A percentile compares a stretch with the other conserved stretches of the same genome.
Conservation (phyloP, 1,140 invertebrate species). For the Trichonephila inaurata region DNA sequence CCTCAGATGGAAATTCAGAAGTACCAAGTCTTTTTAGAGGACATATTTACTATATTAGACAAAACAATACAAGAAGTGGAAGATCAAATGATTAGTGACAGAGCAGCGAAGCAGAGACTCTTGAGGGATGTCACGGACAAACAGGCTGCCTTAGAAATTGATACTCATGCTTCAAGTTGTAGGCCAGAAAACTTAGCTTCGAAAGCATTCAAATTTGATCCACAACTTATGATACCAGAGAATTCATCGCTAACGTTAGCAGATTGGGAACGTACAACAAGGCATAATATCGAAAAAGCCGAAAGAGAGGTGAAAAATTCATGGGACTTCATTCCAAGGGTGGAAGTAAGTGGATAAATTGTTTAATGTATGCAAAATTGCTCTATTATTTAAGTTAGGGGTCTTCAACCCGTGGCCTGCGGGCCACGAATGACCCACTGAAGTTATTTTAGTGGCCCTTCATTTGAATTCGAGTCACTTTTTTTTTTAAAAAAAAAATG, state of each 20-base stretch:
- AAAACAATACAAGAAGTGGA: slow-evolving; percentile 54
- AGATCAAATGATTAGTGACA: slow-evolving; percentile 65
- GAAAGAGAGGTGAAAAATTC: slow-evolving; percentile 60
- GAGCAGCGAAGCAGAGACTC: slow-evolving; percentile 65
- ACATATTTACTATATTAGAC: slow-evolving; percentile 6
- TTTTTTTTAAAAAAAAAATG: too few species aligned
- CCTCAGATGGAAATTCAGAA: slow-evolving; percentile 61
- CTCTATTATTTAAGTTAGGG: too few species aligned
- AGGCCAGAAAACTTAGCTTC: slow-evolving; percentile 33
- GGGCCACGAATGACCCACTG: too few species aligned
- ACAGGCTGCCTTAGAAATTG: slow-evolving; percentile 62
- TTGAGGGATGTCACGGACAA: slow-evolving; percentile 70
- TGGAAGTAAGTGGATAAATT: slow-evolving; percentile 48
- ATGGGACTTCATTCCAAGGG: slow-evolving; percentile 18
- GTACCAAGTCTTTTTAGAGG: slow-evolving; percentile 39
- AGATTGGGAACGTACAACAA: slow-evolving; percentile 63
- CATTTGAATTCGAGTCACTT: too few species aligned
- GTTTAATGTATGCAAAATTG: too few species aligned
- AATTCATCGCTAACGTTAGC: slow-evolving; percentile 47
- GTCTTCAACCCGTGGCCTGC: too few species aligned
- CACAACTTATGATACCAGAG: slow-evolving; percentile 38
- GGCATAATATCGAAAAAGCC: slow-evolving; percentile 66
- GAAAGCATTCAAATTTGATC: slow-evolving; percentile 65
- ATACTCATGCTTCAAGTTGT: slow-evolving; percentile 59
- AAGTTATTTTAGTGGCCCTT: too few species aligned